Evolutionary conservation across 2,888 invertebrate species (phyloP).

Genomic region (Agapetus fuscipes): DNA sequence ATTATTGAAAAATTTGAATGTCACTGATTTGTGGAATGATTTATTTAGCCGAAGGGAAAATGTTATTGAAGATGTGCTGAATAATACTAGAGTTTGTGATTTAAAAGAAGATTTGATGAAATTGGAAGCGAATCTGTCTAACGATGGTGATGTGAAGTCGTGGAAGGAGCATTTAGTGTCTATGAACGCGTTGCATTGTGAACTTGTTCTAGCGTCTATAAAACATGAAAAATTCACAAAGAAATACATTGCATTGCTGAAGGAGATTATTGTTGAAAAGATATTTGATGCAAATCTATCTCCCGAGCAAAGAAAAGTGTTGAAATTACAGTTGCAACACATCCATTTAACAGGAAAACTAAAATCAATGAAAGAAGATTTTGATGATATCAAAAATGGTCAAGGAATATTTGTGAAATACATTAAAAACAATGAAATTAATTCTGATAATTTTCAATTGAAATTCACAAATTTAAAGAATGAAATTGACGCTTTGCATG

Average conservation of each 20-base stretch:
- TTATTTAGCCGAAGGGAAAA: conserved; percentile 6
- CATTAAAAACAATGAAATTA: neutral
- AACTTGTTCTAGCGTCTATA: conserved; percentile 2
- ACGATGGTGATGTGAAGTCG: neutral
- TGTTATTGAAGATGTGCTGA: conserved; percentile 2
- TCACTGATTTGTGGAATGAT: conserved; percentile 2
- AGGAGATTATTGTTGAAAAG: conserved; percentile 5
- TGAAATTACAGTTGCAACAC: conserved; percentile 11
- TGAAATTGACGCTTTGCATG: conserved; percentile 4
- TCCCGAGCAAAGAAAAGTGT: neutral
- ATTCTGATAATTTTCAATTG: too few species aligned
- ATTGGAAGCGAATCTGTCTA: conserved; percentile 1
- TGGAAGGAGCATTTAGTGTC: conserved; percentile 11
- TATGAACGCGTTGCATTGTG: conserved; percentile 7
- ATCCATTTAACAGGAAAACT: conserved; percentile 5
- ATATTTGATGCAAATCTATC: conserved; percentile 1
- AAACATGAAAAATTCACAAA: conserved; percentile 5
- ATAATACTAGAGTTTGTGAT: conserved; percentile 2
- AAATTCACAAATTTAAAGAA: too few species aligned
- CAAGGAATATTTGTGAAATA: conserved; percentile 6
- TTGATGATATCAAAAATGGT: conserved; percentile 2
- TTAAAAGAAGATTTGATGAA: conserved; percentile 3
- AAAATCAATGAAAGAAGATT: conserved; percentile 5
- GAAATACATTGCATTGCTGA: neutral
- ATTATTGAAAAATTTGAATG: conserved; percentile 6